These are phyloP conservation scores for Molossus alvarezi DNA, from an alignment of 2,797 vertebrate species.

Conservation along the genomic window DNA sequence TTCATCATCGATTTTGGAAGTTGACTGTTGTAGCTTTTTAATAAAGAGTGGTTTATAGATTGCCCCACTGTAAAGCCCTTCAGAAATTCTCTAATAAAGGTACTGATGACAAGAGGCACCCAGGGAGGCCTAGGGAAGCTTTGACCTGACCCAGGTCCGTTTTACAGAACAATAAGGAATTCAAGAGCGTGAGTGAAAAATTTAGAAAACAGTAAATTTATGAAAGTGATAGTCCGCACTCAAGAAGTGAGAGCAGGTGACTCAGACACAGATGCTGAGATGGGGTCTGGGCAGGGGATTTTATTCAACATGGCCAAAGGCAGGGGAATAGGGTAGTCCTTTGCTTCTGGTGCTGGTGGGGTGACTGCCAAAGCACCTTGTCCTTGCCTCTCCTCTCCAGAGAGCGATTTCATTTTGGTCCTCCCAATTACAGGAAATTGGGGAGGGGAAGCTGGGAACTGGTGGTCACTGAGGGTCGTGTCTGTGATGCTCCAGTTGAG, in stretches of 20 bases:
- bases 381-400: neutral
- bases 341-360: too few species aligned
- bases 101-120: neutral
- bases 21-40: slow-evolving; percentile 8
- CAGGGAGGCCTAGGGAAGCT: neutral
- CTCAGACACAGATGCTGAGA: neutral
- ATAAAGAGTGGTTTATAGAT: slow-evolving; percentile 5
- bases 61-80: neutral
- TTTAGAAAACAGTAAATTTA: neutral
- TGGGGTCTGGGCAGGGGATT: neutral
- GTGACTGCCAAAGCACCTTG: neutral
- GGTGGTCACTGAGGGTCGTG: neutral
- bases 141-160: neutral
- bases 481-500: neutral
- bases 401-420: neutral
- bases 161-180: neutral
- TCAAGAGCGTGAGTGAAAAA: neutral
- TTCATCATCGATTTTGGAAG: neutral
- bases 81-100: neutral
- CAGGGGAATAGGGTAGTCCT: neutral
- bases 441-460: neutral
- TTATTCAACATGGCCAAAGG: neutral
- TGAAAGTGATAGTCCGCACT: neutral
- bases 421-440: neutral
- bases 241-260: neutral